Evolutionary conservation across 2,797 vertebrate genomes (phyloP).

Genomic region (Menidia menidia): DNA sequence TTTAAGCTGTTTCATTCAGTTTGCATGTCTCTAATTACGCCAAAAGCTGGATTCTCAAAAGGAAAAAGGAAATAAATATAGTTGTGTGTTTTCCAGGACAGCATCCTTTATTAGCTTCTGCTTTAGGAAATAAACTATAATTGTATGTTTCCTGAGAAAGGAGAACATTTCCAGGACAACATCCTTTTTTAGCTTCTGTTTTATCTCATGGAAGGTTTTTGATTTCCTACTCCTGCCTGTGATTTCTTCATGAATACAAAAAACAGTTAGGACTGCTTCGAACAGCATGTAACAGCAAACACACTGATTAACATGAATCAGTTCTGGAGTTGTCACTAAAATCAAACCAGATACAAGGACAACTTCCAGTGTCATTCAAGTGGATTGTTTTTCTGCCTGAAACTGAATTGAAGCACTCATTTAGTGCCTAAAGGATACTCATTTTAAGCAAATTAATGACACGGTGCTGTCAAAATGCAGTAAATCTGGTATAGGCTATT

Average conservation of each 20-base stretch:
- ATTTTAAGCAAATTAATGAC: background rate
- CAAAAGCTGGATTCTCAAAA: background rate
- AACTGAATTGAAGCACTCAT: background rate
- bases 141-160: constrained; percentile 16
- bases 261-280: background rate
- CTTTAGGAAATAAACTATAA: constrained; percentile 3
- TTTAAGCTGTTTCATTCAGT: background rate
- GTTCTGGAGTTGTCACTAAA: constrained; percentile 1
- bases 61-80: too few species aligned
- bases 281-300: constrained; percentile 8
- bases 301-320: constrained; percentile 4
- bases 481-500: background rate
- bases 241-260: constrained; percentile 13
- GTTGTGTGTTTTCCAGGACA: constrained; percentile 16
- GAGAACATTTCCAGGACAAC: background rate
- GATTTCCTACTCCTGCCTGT: constrained; percentile 38
- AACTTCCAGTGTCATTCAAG: constrained; percentile 1
- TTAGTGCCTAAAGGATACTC: background rate
- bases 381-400: constrained; percentile 1
- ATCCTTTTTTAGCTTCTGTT: constrained; percentile 16
- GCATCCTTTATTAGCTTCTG: constrained; percentile 12
- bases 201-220: constrained; percentile 16
- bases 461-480: background rate
- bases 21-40: background rate
- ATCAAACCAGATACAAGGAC: constrained; percentile 4